phyloP scores from a whole-genome alignment of 2,113 vertebrate species.

The Zosterops lateralis region DNA sequence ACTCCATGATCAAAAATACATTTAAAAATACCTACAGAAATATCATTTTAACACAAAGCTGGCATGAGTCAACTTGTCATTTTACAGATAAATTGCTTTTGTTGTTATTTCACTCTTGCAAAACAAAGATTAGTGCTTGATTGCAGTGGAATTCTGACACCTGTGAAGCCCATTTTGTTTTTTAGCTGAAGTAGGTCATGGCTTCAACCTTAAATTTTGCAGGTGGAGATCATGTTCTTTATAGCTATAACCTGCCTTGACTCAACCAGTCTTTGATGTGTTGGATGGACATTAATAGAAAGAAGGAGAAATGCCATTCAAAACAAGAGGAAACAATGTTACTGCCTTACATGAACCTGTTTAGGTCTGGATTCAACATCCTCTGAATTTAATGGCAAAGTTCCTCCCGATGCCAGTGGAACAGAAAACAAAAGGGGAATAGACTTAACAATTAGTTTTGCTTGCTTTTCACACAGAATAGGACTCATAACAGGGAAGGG shows the following conservation, averaged over 20 bases:
- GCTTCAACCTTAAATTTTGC: background rate
- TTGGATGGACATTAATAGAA: background rate
- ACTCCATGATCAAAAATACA: background rate
- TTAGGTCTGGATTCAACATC: background rate
- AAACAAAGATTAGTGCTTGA: slow-evolving; percentile 14
- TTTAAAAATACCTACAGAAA: background rate
- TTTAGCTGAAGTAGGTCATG: background rate
- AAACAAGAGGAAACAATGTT: slow-evolving; percentile 13
- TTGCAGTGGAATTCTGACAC: slow-evolving; percentile 39
- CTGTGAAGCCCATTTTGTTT: slow-evolving; percentile 51
- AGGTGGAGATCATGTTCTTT: background rate
- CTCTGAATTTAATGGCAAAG: background rate
- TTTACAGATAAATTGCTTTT: slow-evolving; percentile 13
- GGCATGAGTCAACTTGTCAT: background rate
- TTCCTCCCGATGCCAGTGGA: background rate
- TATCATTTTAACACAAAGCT: slow-evolving; percentile 35
- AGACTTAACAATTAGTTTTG: background rate
- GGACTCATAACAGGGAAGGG: background rate
- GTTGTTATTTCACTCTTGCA: slow-evolving; percentile 11
- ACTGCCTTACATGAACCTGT: background rate
- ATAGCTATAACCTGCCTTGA: background rate
- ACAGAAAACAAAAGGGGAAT: slow-evolving; percentile 7
- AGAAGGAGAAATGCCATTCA: background rate
- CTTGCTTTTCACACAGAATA: background rate
- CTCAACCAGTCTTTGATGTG: slow-evolving; percentile 1